Percentiles rank a stretch among this genome's conserved stretches.
These are phyloP conservation scores for Penaeus indicus DNA, from an alignment of 1,140 invertebrate species.

Conservation along the genomic window DNA sequence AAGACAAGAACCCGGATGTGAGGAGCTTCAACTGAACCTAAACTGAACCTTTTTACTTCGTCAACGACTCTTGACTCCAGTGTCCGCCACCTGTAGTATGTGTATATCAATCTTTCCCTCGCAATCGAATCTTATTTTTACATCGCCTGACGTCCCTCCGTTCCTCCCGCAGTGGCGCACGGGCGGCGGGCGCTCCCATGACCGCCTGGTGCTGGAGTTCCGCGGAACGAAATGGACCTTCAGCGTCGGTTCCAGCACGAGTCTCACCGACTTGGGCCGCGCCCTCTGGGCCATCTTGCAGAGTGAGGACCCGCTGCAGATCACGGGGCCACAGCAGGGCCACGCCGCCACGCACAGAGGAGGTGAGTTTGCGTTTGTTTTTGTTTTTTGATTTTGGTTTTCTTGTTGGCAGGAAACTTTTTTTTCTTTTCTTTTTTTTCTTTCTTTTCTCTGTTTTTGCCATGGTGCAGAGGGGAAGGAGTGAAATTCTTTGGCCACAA, in stretches of 20 bases:
- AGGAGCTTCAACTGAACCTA: too few relatives aligned
- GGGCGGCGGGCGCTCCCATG: constrained; percentile 77
- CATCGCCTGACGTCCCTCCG: neutral
- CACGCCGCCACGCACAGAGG: constrained; percentile 18
- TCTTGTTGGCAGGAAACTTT: neutral
- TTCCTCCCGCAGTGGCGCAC: constrained; percentile 75
- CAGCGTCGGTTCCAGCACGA: constrained; percentile 70
- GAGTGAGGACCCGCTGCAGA: constrained; percentile 70
- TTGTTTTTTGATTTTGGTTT: too few relatives aligned
- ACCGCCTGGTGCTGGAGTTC: constrained; percentile 78
- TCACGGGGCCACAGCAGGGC: constrained; percentile 43
- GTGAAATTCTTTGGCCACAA: too few relatives aligned
- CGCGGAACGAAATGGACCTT: constrained; percentile 77
- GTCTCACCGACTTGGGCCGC: constrained; percentile 73
- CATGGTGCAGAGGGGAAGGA: too few relatives aligned
- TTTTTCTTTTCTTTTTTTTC: neutral
- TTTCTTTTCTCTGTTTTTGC: neutral
- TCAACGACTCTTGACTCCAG: too few relatives aligned
- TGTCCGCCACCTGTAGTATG: too few relatives aligned
- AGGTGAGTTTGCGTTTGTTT: neutral
- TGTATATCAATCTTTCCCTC: neutral
- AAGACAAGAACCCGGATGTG: too few relatives aligned
- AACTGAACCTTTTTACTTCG: too few relatives aligned
- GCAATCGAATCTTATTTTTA: neutral
- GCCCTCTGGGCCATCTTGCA: constrained; percentile 73